Conservation (phyloP, 2,888 invertebrate species). For the Acleris laterana region DNA sequence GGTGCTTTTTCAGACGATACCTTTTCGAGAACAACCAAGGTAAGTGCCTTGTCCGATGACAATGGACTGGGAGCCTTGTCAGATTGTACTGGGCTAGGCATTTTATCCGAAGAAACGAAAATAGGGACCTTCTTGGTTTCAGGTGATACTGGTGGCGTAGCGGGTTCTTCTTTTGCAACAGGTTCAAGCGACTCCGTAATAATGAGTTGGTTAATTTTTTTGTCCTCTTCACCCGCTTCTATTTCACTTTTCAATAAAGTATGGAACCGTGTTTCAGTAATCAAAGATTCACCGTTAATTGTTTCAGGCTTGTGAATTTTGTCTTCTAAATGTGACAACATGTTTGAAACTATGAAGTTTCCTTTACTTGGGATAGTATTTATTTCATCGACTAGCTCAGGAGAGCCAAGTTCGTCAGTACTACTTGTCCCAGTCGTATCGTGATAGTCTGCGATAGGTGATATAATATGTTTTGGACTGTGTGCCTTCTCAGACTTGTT, state of each 20-base stretch:
- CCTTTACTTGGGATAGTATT: background rate
- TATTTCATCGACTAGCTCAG: conserved; percentile 1
- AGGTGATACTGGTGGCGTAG: background rate
- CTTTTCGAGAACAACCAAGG: conserved; percentile 3
- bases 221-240: background rate
- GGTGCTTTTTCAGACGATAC: conserved; percentile 5
- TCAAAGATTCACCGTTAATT: background rate
- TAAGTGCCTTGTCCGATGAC: conserved; percentile 1
- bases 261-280: background rate
- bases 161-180: background rate
- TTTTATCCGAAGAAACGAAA: conserved; percentile 10
- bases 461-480: no score
- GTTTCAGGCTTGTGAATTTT: background rate
- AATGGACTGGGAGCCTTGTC: conserved; percentile 2
- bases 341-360: background rate
- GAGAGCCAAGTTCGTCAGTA: conserved; percentile 2
- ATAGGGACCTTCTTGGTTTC: background rate
- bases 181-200: background rate
- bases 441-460: no score
- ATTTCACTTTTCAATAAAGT: background rate
- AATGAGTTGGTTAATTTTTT: background rate
- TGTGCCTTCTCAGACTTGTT: background rate
- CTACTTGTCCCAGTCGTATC: no score
- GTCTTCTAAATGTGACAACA: background rate
- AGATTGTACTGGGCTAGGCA: background rate